A percentile compares a stretch with the other conserved stretches of the same genome.
These are phyloP conservation scores for Hemibagrus guttatus DNA, from an alignment of 2,797 vertebrate species.

Conservation along the genomic window DNA sequence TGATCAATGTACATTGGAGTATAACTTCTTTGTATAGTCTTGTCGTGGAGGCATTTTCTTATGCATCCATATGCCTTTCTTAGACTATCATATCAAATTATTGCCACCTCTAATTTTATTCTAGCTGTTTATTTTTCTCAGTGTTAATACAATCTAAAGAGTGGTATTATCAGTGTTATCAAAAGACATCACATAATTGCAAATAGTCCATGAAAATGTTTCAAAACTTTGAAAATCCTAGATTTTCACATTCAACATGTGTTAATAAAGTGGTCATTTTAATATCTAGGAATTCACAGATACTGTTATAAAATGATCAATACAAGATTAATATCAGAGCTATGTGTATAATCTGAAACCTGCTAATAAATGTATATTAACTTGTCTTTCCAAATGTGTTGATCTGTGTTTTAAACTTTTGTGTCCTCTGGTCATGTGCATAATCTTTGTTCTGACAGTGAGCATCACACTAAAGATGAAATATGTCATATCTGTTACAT, in stretches of 20 bases:
- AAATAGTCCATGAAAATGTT: background rate
- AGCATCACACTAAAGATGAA: background rate
- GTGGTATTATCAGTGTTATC: background rate
- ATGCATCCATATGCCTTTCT: background rate
- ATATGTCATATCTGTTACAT: background rate
- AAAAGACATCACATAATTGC: background rate
- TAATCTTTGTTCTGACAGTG: slow-evolving; percentile 1
- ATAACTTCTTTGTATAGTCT: background rate
- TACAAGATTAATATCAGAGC: background rate
- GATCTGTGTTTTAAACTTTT: background rate
- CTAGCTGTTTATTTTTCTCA: background rate
- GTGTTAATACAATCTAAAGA: background rate
- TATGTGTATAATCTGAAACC: background rate
- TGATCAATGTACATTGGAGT: background rate
- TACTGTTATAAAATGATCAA: too few relatives aligned
- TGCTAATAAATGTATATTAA: background rate
- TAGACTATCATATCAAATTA: background rate
- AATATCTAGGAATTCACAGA: background rate
- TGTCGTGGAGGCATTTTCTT: background rate
- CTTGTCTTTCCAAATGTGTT: background rate
- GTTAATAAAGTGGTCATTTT: background rate
- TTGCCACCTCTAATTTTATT: background rate
- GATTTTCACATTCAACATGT: background rate
- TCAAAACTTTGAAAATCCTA: background rate
- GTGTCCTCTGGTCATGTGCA: background rate